Evolutionary conservation across 2,797 vertebrate species (phyloP).

Genomic region (Danio aesculapii): DNA sequence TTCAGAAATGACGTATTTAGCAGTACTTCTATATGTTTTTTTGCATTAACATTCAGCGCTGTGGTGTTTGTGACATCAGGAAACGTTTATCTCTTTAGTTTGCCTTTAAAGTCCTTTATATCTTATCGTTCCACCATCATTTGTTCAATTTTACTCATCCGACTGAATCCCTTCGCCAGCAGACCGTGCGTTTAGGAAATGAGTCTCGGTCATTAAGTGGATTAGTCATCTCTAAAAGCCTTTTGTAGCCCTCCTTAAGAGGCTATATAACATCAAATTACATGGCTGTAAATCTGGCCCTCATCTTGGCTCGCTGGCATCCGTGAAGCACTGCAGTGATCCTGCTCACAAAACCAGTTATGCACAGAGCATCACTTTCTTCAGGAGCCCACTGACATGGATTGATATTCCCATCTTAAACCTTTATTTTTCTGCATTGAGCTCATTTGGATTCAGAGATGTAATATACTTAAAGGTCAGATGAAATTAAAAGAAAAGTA

Average conservation of each 20-base stretch:
- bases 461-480: not conserved
- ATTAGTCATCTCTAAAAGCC: constrained; percentile 62
- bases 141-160: constrained; percentile 16
- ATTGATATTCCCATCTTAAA: not conserved
- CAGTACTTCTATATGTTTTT: not conserved
- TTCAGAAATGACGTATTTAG: not conserved
- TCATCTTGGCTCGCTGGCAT: constrained; percentile 32
- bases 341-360: constrained; percentile 6
- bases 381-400: not conserved
- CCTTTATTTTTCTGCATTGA: constrained; percentile 25
- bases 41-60: not conserved
- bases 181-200: constrained; percentile 65
- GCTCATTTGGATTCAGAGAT: constrained; percentile 5
- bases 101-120: not conserved
- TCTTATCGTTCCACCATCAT: not conserved
- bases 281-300: constrained; percentile 50
- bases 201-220: constrained; percentile 65
- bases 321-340: constrained; percentile 9
- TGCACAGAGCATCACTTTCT: not conserved
- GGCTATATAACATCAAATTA: constrained; percentile 64
- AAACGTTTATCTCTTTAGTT: not conserved
- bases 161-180: not conserved
- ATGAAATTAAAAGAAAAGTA: too few species aligned
- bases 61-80: not conserved
- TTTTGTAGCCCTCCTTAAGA: constrained; percentile 64